Percentiles rank a stretch among this genome's conserved stretches.
phyloP scores from a whole-genome alignment of 2,797 vertebrate genomes.

The Enteromius treurensis region DNA sequence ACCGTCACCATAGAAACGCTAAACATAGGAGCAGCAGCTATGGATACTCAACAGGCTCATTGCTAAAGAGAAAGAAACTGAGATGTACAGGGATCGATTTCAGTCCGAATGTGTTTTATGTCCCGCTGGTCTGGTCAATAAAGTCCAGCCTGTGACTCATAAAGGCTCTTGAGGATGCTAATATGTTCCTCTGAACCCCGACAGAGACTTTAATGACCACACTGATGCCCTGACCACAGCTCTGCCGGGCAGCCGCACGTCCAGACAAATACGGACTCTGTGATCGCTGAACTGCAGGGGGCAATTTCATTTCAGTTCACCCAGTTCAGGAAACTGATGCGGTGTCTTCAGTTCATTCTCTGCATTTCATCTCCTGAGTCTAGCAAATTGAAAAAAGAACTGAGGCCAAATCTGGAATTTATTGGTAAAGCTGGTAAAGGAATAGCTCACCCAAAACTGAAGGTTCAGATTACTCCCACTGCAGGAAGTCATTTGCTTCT shows the following conservation, averaged over 20 bases:
- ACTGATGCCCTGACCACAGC: constrained; percentile 16
- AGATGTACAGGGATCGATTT: constrained; percentile 43
- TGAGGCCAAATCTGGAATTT: constrained; percentile 9
- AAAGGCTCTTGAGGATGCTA: constrained; percentile 40
- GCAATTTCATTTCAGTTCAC: constrained; percentile 20
- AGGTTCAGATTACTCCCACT: neutral
- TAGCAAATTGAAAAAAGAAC: constrained; percentile 25
- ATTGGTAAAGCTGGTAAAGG: neutral
- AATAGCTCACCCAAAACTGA: constrained; percentile 21
- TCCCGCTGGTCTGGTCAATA: constrained; percentile 35
- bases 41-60: constrained; percentile 39
- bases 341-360: constrained; percentile 21
- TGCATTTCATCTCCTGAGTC: constrained; percentile 31
- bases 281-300: constrained; percentile 36
- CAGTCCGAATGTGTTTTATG: constrained; percentile 40
- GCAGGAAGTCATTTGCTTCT: neutral
- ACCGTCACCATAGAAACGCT: constrained; percentile 32
- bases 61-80: constrained; percentile 44
- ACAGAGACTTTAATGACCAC: constrained; percentile 40
- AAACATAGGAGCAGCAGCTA: constrained; percentile 43
- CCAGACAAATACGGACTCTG: constrained; percentile 35
- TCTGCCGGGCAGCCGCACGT: constrained; percentile 27
- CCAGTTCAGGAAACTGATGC: constrained; percentile 13
- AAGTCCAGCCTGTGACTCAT: constrained; percentile 46
- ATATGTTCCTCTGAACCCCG: constrained; percentile 40